Percentiles rank a stretch among this genome's conserved stretches.
Conservation (phyloP, 2,888 invertebrate species). For the Phrixothrix hirtus region DNA sequence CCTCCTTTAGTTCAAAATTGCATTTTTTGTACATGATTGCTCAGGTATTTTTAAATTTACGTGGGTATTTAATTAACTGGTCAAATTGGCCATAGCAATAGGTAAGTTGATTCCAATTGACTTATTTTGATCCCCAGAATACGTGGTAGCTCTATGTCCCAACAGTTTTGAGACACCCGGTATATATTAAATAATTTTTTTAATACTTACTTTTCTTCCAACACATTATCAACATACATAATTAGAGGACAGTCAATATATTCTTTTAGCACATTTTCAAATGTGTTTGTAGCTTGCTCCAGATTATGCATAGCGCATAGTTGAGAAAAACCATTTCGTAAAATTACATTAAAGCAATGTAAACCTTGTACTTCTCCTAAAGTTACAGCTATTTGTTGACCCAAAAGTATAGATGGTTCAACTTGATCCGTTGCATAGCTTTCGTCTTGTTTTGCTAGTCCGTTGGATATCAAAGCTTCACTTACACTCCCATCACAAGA, state of each 20-base stretch:
- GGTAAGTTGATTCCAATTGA: no score
- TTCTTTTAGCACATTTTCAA: conserved; percentile 59
- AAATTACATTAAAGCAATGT: conserved; percentile 55
- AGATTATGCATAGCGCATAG: conserved; percentile 60
- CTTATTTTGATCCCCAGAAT: no score
- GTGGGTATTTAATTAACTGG: no score
- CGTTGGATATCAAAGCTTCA: conserved; percentile 41
- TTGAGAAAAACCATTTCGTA: conserved; percentile 57
- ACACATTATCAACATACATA: conserved; percentile 56
- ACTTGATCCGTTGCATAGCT: conserved; percentile 36
- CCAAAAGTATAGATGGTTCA: conserved; percentile 53
- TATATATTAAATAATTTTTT: neutral
- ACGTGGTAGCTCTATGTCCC: no score
- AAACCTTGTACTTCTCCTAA: conserved; percentile 54
- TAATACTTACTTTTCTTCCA: conserved; percentile 53
- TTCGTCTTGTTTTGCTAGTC: conserved; percentile 36
- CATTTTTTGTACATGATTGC: no score
- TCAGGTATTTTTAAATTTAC: no score
- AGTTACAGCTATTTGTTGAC: conserved; percentile 55
- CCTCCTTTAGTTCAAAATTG: no score
- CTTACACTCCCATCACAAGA: conserved; percentile 39
- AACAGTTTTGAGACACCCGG: no score
- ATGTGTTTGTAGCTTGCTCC: conserved; percentile 52
- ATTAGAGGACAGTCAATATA: conserved; percentile 58
- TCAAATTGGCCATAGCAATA: no score